Evolutionary conservation across 2,113 vertebrate species (phyloP), one percentile per base, ranked within the genome.

Genomic region (Engraulis encrasicolus): DNA sequence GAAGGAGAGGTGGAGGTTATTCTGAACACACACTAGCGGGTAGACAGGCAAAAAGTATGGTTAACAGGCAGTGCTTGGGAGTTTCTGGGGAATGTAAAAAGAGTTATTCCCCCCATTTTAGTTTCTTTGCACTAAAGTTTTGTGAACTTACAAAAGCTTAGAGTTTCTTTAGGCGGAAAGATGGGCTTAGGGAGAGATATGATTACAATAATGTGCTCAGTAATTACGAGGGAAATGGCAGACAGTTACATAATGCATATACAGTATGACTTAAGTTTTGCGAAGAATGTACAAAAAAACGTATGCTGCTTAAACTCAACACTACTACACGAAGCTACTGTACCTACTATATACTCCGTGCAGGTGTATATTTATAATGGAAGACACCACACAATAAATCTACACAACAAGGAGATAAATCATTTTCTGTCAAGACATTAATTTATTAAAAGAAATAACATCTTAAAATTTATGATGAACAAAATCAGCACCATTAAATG

Each of bases 401-500:
- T 81, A 78, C 31, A 52, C 81, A 81, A 91, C 31, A 7, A 9
- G 11, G 85, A 38, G 90, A 92, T 91, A 95, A 80, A 90, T 92
- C 93, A 90, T 91, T 92, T 93, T 93, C 93, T 92, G 91, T 92
- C 89, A 95, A 93, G 91, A 95, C 90, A 92, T 92, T 85, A 89
- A 91, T 89, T 82, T 86, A 87, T 88, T 91, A 93, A 58, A n/a
- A 85, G 80, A 89, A 91, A 92, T 90, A 90, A 88, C 85, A 92
- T 92, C 90, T 90, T 7, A 88, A 90, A 83, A 89, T 92, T 91
- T 91, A 95, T 71, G 61, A 71, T 71, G 23, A 90, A 91, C 54
- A 86, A 90, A 92, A 95, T 95, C 92, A 98, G 96, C 97, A 98
- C 96, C 96, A 93, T 94, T 86, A 92, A 93, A 94, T 89, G 93